Evolutionary conservation across 2,113 vertebrate species (phyloP).

Genomic region (Microtus ochrogaster): DNA sequence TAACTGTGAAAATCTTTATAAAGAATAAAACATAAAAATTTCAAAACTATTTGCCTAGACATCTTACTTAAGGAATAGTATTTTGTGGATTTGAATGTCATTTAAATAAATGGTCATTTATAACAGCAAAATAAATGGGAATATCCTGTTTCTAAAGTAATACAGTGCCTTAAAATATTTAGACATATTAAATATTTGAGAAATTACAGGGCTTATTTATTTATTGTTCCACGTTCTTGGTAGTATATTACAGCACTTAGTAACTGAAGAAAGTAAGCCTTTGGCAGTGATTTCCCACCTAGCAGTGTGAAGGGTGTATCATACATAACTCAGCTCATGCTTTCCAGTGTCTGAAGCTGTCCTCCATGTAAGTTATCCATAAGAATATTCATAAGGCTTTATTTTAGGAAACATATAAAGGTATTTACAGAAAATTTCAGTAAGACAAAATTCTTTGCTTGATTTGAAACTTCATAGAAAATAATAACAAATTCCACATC

Average conservation of each 20-base stretch:
- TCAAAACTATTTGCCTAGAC: background rate
- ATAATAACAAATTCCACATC: background rate
- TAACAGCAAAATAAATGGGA: slow-evolving; percentile 12
- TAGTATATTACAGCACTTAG: slow-evolving; percentile 1
- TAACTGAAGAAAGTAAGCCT: slow-evolving; percentile 20
- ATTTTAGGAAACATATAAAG: slow-evolving; percentile 7
- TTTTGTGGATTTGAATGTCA: slow-evolving; percentile 27
- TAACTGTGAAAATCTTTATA: slow-evolving; percentile 24
- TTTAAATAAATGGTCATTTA: slow-evolving; percentile 27
- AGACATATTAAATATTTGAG: slow-evolving; percentile 19
- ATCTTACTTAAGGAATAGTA: background rate
- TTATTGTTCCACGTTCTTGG: slow-evolving; percentile 15
- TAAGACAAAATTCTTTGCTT: slow-evolving; percentile 2
- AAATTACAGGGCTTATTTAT: background rate
- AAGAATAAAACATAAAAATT: slow-evolving; percentile 46
- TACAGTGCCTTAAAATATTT: slow-evolving; percentile 17
- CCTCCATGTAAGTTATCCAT: background rate
- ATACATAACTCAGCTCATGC: background rate
- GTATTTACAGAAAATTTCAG: slow-evolving; percentile 16
- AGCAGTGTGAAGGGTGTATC: background rate
- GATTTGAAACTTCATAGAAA: slow-evolving; percentile 20
- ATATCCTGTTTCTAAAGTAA: slow-evolving; percentile 42
- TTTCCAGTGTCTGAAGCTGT: slow-evolving; percentile 27
- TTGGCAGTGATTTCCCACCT: slow-evolving; percentile 20
- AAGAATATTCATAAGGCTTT: background rate